Conservation (phyloP, 2,797 vertebrate genomes). For the Sitta carolinensis region DNA sequence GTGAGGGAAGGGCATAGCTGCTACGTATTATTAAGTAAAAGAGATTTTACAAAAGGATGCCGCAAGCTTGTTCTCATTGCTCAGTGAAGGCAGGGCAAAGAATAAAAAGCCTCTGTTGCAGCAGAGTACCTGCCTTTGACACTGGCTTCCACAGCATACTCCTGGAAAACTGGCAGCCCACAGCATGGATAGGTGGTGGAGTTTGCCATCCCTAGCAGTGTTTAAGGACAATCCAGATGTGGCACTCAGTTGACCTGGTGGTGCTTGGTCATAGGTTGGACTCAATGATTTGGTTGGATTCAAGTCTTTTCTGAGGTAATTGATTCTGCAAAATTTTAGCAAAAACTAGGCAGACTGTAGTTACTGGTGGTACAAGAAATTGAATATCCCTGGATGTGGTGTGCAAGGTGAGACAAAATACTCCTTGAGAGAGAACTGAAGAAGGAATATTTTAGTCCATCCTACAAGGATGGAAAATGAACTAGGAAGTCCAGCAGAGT, state of each 20-base stretch:
- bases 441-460: not conserved
- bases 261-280: fast-evolving
- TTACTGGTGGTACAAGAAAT: not conserved
- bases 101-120: not conserved
- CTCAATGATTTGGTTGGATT: not conserved
- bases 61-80: not conserved
- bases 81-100: not conserved
- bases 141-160: not conserved
- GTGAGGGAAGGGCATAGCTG: not conserved
- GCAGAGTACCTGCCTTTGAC: not conserved
- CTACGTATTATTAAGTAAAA: not conserved
- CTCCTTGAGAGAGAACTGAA: not conserved
- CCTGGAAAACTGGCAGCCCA: not conserved
- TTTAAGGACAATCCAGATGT: not conserved
- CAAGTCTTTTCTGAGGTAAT: not conserved
- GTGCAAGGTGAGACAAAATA: not conserved
- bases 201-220: not conserved
- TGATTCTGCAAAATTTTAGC: not conserved
- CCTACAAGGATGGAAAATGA: not conserved
- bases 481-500: not conserved
- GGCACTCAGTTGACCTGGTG: not conserved
- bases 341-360: not conserved
- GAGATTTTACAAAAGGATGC: not conserved
- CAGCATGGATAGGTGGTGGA: not conserved
- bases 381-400: not conserved